Base-by-base conservation (phyloP, 1,140 invertebrate species). In the Drosophila sturtevanti region DNA sequence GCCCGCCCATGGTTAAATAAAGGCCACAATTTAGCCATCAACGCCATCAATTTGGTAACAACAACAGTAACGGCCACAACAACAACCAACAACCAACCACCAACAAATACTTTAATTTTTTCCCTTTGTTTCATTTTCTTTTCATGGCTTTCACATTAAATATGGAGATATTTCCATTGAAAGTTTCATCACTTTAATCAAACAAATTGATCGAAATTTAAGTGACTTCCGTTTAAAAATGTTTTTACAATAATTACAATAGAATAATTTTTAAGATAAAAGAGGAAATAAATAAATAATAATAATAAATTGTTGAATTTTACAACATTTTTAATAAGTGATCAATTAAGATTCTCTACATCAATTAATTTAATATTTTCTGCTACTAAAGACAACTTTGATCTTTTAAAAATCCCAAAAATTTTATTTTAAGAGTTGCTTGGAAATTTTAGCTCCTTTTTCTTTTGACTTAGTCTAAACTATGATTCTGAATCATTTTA, bases 1-100 rank as follows among this genome's bases (percentile, higher is more conserved):
- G n/a, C 12, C 9, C 27, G 38, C n/a, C 34, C 31, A 18, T 48
- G 22, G 56, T 59, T 59, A 31, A 16, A 18, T 59, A 37, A 31
- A 59, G 22, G 34, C 35, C 63, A 70, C 38, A 41, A 48, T 48
- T 48, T 48, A 74, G 63, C 72, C 63, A 82, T 70, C 58, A 78
- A 72, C 41, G 41, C 41, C 75, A 79, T 79, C 72, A 77, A 81
- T 81, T 77, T 81, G 62, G 41, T n/a, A 52, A 44, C 67, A 70
- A 35, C 41, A 48, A 21, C n/a, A n/a, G n/a, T n/a, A n/a, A n/a
- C n/a, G n/a, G n/a, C 41, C 16, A 4, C 16, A 44, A 44, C 41
- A 44, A 34, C 41, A 44, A 18, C 38, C 14, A 1, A 4, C 14
- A 16, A 14, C 16, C 16, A 5, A 48, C 10, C 41, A 44, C 18